Evolutionary conservation across 2,888 invertebrate genomes (phyloP).

Genomic region (Cordilura impudica): DNA sequence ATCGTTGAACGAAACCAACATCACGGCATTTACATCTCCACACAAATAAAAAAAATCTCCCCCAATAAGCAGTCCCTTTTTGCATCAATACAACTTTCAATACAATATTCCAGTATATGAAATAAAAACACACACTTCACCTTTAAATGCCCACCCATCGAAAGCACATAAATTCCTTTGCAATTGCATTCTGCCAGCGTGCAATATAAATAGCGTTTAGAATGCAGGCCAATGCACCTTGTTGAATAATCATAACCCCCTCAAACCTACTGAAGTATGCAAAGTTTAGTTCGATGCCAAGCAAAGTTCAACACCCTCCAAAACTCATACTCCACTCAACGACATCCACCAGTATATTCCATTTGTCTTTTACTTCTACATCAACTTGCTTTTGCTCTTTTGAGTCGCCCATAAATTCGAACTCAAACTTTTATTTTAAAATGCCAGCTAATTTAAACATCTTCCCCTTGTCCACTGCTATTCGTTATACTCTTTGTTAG

Average conservation of each 20-base stretch:
- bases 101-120: neutral
- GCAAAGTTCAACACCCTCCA: constrained; percentile 54
- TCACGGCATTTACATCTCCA: neutral
- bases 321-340: neutral
- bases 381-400: constrained; percentile 34
- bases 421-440: neutral
- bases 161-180: neutral
- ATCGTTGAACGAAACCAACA: neutral
- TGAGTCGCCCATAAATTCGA: neutral
- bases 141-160: neutral
- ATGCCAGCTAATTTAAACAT: neutral
- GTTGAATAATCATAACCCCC: neutral
- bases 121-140: neutral
- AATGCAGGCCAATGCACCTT: constrained; percentile 62
- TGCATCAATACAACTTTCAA: constrained; percentile 17
- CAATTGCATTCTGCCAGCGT: neutral
- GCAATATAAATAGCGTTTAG: constrained; percentile 21
- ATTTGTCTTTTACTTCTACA: constrained; percentile 17
- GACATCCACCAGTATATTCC: neutral
- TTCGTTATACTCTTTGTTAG: neutral
- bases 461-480: neutral
- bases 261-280: neutral
- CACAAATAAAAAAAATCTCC: too few species aligned
- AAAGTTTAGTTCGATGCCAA: neutral
- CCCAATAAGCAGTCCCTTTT: too few species aligned